Conservation (phyloP, 2,113 vertebrate species). For the Mohoua ochrocephala region DNA sequence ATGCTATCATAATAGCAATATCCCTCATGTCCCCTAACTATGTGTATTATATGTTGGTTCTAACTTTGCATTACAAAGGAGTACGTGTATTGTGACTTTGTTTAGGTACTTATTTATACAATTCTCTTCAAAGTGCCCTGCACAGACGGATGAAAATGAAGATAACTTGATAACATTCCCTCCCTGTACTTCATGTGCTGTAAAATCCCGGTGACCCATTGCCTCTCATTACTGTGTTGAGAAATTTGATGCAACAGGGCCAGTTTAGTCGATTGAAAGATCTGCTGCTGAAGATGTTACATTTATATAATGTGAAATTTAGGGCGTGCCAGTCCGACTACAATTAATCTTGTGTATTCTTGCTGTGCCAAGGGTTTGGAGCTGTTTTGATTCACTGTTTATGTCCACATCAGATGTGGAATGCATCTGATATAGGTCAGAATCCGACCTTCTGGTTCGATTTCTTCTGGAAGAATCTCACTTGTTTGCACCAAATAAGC, state of each 20-base stretch:
- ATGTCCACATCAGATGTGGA: not conserved
- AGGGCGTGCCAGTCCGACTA: fast-evolving
- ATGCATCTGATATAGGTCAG: not conserved
- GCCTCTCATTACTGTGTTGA: not conserved
- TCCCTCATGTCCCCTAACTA: not conserved
- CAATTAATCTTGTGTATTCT: not conserved
- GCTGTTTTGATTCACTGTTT: not conserved
- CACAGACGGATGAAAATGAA: not conserved
- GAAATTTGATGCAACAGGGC: not conserved
- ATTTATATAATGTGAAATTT: not conserved
- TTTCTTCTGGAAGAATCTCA: not conserved
- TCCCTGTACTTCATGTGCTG: not conserved
- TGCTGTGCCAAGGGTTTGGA: not conserved
- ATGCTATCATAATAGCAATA: not conserved
- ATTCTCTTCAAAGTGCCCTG: not conserved
- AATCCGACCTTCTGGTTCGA: not conserved
- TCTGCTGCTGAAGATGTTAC: not conserved
- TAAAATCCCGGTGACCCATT: not conserved
- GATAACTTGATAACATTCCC: not conserved
- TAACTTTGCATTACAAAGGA: not conserved
- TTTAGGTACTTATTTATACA: not conserved
- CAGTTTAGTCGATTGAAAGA: not conserved
- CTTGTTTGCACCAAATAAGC: not conserved
- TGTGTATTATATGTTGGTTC: not conserved
- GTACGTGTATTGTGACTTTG: not conserved